These are phyloP conservation scores for Drosophila chauvacae DNA, from an alignment of 1,140 invertebrate species.

Conservation along the genomic window DNA sequence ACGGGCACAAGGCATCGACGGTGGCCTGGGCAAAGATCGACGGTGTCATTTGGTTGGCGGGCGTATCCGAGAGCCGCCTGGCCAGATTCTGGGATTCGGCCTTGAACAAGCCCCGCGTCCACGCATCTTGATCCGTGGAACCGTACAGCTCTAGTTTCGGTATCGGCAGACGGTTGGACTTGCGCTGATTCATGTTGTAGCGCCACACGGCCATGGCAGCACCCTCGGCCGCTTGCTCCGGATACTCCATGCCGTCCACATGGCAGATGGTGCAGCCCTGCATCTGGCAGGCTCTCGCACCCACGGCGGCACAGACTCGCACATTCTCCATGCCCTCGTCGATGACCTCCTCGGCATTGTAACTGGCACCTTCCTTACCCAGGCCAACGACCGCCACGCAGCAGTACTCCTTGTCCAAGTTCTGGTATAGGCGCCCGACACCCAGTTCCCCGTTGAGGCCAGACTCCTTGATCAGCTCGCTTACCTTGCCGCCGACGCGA, in stretches of 20 bases:
- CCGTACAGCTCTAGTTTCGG: conserved; percentile 85
- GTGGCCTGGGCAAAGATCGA: conserved; percentile 90
- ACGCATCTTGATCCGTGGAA: conserved; percentile 86
- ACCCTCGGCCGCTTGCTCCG: conserved; percentile 91
- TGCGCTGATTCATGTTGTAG: conserved; percentile 88
- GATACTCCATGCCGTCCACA: conserved; percentile 90
- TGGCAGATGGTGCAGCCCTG: conserved; percentile 86
- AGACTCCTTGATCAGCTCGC: conserved; percentile 59
- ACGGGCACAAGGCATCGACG: conserved; percentile 85
- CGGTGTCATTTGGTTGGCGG: conserved; percentile 94
- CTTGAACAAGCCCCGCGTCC: conserved; percentile 90
- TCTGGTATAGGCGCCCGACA: conserved; percentile 86
- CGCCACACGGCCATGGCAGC: conserved; percentile 87
- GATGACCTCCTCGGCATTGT: conserved; percentile 87
- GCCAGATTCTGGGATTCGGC: conserved; percentile 94
- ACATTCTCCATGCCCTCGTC: conserved; percentile 87
- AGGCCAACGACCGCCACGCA: conserved; percentile 88
- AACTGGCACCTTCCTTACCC: conserved; percentile 87
- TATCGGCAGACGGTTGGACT: conserved; percentile 85
- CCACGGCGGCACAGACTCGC: conserved; percentile 85
- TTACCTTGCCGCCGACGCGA: conserved; percentile 62
- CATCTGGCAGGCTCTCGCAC: conserved; percentile 86
- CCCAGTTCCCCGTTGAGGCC: conserved; percentile 83
- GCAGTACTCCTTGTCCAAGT: conserved; percentile 87
- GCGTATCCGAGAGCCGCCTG: conserved; percentile 90